Base-by-base conservation (phyloP, 1,140 invertebrate genomes). In the Nasonia giraulti region DNA sequence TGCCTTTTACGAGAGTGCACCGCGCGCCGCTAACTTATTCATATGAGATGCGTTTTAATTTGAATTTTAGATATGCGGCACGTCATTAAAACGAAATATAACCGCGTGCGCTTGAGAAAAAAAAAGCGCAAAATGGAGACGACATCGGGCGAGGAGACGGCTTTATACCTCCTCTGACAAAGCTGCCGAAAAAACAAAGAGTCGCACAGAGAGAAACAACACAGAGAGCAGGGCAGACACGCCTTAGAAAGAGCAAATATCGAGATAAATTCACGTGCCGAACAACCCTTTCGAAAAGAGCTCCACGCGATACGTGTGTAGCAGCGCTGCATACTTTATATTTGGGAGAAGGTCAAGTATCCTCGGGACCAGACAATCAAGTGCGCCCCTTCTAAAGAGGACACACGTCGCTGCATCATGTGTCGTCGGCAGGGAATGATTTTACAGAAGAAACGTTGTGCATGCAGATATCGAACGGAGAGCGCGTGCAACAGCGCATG, bases 261-360 rank as follows among this genome's bases (percentile, higher is more conserved):
- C 55, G 55, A 62, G 55, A 62, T 62, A 62, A 62, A 62, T 62
- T 62, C 55, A 7, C 55, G 55, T 62, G 55, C 17, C 55, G 55
- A 62, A 62, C 14, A 6, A 62, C 55, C 5, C 55, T 7, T 62
- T 62, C 55, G 55, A 62, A 62, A 62, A 62, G 55, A 62, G 20
- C 17, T 62, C 55, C 55, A 7, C 55, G 55, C 40, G 40, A 44
- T 10, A 62, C 55, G n/a, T 79, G n/a, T 79, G 1, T n/a, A 17
- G 14, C n/a, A 76, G 84, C 17, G 5, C 44, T 74, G 55, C 20
- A 37, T 88, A 86, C 87, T 89, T 86, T 85, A 90, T 90, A 91
- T 89, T 78, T 91, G 83, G 88, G 89, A 90, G 91, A 93, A 92
- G 92, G 92, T 92, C 91, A 92, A 92, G 92, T 89, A 90, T 90